phyloP scores from a whole-genome alignment of 2,888 invertebrate genomes.

The Adela reaumurella region DNA sequence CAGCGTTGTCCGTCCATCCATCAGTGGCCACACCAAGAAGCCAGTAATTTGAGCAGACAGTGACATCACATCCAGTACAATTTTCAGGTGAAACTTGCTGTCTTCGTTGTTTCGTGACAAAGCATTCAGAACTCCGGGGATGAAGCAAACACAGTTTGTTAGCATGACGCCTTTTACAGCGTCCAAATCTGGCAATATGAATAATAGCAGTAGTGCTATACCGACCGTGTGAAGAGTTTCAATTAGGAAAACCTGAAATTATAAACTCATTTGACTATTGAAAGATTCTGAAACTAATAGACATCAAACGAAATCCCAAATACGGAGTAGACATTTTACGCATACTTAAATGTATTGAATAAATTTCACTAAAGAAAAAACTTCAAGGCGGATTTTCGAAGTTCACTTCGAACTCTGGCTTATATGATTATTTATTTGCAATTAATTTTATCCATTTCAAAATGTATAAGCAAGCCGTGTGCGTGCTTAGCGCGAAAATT shows the following conservation, averaged over 20 bases:
- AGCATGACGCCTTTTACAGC: slow-evolving; percentile 80
- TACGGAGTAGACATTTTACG: too few relatives aligned
- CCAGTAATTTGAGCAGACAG: slow-evolving; percentile 63
- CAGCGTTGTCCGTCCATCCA: slow-evolving; percentile 40
- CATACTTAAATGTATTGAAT: too few relatives aligned
- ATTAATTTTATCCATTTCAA: too few relatives aligned
- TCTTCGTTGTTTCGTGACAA: slow-evolving; percentile 33
- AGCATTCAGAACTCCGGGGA: slow-evolving; percentile 74
- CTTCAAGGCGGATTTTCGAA: too few relatives aligned
- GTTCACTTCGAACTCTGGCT: too few relatives aligned
- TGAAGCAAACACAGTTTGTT: slow-evolving; percentile 77
- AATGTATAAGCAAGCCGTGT: too few relatives aligned
- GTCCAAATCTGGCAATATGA: slow-evolving; percentile 76
- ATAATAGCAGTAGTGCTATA: slow-evolving; percentile 68
- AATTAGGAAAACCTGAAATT: slow-evolving; percentile 59
- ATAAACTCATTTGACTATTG: too few relatives aligned
- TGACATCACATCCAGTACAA: slow-evolving; percentile 57
- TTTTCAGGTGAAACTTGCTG: slow-evolving; percentile 28
- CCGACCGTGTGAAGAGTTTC: slow-evolving; percentile 80
- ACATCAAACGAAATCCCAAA: too few relatives aligned
- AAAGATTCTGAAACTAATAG: too few relatives aligned
- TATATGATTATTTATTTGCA: too few relatives aligned
- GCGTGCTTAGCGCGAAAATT: too few relatives aligned
- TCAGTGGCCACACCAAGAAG: slow-evolving; percentile 65
- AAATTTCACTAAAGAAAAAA: too few relatives aligned